Base-by-base conservation (phyloP, 2,797 vertebrate genomes). In the Odontamblyopus lacepedii region DNA sequence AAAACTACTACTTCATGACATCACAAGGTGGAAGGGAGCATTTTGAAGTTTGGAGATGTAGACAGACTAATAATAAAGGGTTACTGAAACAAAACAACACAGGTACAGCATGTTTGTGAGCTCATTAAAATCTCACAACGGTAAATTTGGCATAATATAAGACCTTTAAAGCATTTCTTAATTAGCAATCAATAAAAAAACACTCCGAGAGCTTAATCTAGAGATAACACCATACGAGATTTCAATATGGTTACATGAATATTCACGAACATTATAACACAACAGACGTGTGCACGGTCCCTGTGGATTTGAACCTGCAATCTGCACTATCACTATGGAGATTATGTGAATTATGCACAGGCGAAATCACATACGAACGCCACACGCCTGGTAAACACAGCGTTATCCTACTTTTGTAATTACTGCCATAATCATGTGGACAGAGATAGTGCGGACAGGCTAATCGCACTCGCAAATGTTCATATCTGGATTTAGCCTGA, bases 381-480 rank as follows among this genome's bases (percentile, higher is more conserved):
- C 12, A 65, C 67, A 73, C 51, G 32, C 72, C 71, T 74, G 48
- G 68, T 66, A 70, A 70, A 75, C 70, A 78, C 16, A 67, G 72
- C 68, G 61, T 67, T 76, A 79, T 81, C 78, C 74, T 41, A 44
- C 38, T 63, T 70, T n/a, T 48, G 72, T 82, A 84, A 87, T 82
- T 78, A 83, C 44, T 12, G 30, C 75, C 69, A 81, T 77, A 82
- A 76, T 62, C 55, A 15, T 56, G 62, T 41, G 63, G 48, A 73
- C 67, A 70, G 68, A 76, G 80, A 84, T 77, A 60, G 73, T 51
- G 77, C 63, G 30, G 60, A 18, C 5, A 0, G 60, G 16, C 75
- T 77, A 64, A 83, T 53, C 70, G 60, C 35, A 53, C 26, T 51
- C 9, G 67, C 51, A 57, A 69, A 68, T 65, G 48, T 69, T 73